These are phyloP conservation scores for Oryzias curvinotus DNA, from an alignment of 2,113 vertebrate genomes.

Conservation along the genomic window DNA sequence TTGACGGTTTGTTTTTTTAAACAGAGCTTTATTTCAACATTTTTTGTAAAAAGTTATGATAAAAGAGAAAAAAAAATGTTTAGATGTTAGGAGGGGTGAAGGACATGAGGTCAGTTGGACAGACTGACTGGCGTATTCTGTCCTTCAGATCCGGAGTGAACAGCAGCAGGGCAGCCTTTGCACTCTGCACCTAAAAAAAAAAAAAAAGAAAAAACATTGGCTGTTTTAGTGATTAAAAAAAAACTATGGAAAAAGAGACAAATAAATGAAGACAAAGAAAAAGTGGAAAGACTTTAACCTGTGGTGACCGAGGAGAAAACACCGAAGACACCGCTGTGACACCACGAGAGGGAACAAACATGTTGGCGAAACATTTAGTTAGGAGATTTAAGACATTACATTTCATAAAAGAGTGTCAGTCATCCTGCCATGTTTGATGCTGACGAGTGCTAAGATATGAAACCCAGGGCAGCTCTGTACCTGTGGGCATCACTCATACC, in stretches of 20 bases:
- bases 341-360: constrained; percentile 15
- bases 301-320: constrained; percentile 47
- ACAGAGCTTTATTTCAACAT: constrained; percentile 27
- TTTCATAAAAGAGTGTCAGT: background rate
- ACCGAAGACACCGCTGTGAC: constrained; percentile 42
- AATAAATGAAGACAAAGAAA: background rate
- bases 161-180: constrained; percentile 53
- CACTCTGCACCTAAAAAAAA: constrained; percentile 38
- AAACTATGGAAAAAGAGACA: background rate
- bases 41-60: background rate
- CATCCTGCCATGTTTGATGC: too few relatives aligned
- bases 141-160: constrained; percentile 71
- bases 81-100: constrained; percentile 67
- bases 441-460: background rate
- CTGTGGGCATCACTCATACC: constrained; percentile 42
- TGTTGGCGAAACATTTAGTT: background rate
- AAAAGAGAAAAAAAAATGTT: background rate
- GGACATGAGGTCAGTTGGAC: constrained; percentile 74
- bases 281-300: constrained; percentile 50
- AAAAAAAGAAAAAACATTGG: background rate
- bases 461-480: constrained; percentile 1
- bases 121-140: constrained; percentile 68
- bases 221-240: background rate
- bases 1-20: background rate
- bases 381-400: background rate